These are phyloP conservation scores for Psilanteris sp. DNA, from an alignment of 1,140 invertebrate genomes.

Conservation along the genomic window DNA sequence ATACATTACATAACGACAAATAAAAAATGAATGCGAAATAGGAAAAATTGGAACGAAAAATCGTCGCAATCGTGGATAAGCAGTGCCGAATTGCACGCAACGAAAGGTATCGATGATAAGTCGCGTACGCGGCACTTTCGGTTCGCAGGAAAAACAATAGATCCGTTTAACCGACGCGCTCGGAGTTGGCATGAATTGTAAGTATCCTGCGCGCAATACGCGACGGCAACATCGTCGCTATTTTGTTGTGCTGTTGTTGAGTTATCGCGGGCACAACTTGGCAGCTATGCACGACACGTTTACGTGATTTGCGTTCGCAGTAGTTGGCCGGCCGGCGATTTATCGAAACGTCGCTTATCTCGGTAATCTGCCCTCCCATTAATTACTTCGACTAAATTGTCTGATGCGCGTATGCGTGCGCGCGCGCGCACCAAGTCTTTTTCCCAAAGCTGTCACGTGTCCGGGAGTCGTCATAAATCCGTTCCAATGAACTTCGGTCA, in stretches of 20 bases:
- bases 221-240: constrained; percentile 18
- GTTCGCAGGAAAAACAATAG: constrained; percentile 3
- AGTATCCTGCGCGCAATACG: constrained; percentile 3
- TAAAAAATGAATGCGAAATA: no score
- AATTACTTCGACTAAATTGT: constrained; percentile 47
- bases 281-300: constrained; percentile 49
- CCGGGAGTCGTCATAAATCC: constrained; percentile 17
- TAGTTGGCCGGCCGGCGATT: constrained; percentile 43
- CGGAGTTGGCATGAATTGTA: constrained; percentile 5
- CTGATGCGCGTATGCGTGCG: constrained; percentile 1
- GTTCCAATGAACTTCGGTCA: constrained; percentile 6
- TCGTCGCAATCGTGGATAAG: no score
- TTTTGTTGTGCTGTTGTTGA: constrained; percentile 45
- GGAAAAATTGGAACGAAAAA: no score
- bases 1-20: no score
- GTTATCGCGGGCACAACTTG: constrained; percentile 50
- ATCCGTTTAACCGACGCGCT: constrained; percentile 15
- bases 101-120: no score
- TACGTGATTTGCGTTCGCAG: constrained; percentile 56
- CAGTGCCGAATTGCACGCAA: no score
- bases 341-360: constrained; percentile 55
- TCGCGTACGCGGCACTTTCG: no score
- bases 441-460: constrained; percentile 13
- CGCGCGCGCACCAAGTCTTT: no score
- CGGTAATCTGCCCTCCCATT: constrained; percentile 46